Evolutionary conservation across 2,113 vertebrate species (phyloP).

Genomic region (Otolemur garnettii): DNA sequence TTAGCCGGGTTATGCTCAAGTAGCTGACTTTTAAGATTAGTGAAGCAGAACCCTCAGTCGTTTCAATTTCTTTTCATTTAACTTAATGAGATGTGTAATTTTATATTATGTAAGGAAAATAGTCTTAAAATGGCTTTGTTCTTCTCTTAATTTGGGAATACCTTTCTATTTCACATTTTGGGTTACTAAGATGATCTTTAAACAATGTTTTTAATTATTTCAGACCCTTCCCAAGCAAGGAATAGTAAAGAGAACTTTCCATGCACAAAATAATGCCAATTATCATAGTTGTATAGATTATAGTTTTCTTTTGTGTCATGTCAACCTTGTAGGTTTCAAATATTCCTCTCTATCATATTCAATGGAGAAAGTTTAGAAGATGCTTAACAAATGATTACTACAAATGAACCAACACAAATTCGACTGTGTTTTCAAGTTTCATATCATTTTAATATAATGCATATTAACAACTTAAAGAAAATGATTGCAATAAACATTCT

Average conservation of each 20-base stretch:
- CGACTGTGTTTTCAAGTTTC: neutral
- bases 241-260: neutral
- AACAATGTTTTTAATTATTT: constrained; percentile 61
- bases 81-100: constrained; percentile 61
- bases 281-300: neutral
- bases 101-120: constrained; percentile 40
- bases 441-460: neutral
- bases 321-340: neutral
- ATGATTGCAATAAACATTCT: neutral
- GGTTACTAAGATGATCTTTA: constrained; percentile 48
- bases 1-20: neutral
- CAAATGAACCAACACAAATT: constrained; percentile 27
- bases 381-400: neutral
- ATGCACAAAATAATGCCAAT: constrained; percentile 5
- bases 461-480: neutral
- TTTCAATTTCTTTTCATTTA: constrained; percentile 63
- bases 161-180: constrained; percentile 45
- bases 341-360: neutral
- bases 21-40: constrained; percentile 52
- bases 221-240: constrained; percentile 2
- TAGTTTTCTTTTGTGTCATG: constrained; percentile 14
- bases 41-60: neutral
- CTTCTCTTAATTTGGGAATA: constrained; percentile 51
- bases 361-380: constrained; percentile 11
- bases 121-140: constrained; percentile 46